Evolutionary conservation across 2,888 invertebrate genomes (phyloP).

Genomic region (Pimpla rufipes): DNA sequence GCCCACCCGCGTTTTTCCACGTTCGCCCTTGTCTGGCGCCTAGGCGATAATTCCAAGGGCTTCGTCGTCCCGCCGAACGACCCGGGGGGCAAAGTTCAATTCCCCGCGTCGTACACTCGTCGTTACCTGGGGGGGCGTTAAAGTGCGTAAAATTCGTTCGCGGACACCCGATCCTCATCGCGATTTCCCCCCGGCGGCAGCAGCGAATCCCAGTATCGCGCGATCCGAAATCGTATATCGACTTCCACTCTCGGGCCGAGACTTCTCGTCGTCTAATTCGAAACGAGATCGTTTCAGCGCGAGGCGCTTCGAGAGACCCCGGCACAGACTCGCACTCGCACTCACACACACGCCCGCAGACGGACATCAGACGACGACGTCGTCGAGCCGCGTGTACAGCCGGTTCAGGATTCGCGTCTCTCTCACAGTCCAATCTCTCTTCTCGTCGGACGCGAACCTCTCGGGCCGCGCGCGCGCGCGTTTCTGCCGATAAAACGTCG

Average conservation of each 20-base stretch:
- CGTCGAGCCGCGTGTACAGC: slow-evolving; percentile 52
- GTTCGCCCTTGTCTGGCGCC: slow-evolving; percentile 20
- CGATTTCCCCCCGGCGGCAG: slow-evolving; percentile 5
- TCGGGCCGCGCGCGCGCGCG: slow-evolving; percentile 43
- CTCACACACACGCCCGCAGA: slow-evolving; percentile 44
- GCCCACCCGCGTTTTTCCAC: not conserved
- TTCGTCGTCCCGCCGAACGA: slow-evolving; percentile 6
- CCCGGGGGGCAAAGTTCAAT: slow-evolving; percentile 10
- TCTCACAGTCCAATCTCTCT: slow-evolving; percentile 67
- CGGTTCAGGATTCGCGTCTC: slow-evolving; percentile 62
- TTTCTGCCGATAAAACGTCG: slow-evolving; percentile 31
- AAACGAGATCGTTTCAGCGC: slow-evolving; percentile 62
- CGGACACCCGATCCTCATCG: not conserved
- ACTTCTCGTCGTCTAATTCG: slow-evolving; percentile 59
- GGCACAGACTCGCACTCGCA: slow-evolving; percentile 66
- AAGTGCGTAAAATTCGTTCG: slow-evolving; percentile 25
- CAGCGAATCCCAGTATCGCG: not conserved
- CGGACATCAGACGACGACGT: slow-evolving; percentile 45
- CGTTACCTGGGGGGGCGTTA: slow-evolving; percentile 15
- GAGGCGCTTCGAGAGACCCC: slow-evolving; percentile 60
- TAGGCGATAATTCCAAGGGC: slow-evolving; percentile 8
- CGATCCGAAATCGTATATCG: slow-evolving; percentile 33
- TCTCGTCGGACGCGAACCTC: slow-evolving; percentile 64
- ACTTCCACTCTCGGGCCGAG: slow-evolving; percentile 17
- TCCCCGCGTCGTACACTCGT: slow-evolving; percentile 13